Percentiles rank a stretch among this genome's conserved stretches.
Conservation (phyloP, 2,797 vertebrate genomes). For the Cossypha heuglini region DNA sequence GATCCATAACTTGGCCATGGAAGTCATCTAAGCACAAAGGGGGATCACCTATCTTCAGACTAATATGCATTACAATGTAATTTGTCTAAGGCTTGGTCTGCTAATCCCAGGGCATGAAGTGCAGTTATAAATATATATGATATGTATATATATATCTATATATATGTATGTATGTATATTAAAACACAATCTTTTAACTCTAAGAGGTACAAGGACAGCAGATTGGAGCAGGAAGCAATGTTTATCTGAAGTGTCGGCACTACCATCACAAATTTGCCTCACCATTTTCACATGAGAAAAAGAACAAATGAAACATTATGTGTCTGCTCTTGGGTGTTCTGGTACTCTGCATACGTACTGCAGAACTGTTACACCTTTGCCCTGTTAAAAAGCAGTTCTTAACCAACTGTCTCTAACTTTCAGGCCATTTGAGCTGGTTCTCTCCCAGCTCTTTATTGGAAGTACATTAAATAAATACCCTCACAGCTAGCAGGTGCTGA, state of each 20-base stretch:
- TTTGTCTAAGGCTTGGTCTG: not conserved
- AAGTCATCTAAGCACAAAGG: not conserved
- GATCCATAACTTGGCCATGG: not conserved
- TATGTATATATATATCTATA: accelerated
- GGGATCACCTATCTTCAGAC: not conserved
- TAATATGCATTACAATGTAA: not conserved
- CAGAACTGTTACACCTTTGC: not conserved
- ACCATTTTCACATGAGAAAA: not conserved
- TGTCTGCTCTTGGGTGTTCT: not conserved
- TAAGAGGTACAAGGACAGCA: not conserved
- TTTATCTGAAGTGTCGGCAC: not conserved
- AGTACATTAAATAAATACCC: not conserved
- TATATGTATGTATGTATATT: too few species aligned
- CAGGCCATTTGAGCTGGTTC: not conserved
- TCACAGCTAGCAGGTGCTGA: not conserved
- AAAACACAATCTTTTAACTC: not conserved
- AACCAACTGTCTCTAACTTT: accelerated
- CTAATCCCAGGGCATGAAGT: not conserved
- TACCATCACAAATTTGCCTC: not conserved
- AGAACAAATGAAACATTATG: not conserved
- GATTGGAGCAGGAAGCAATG: not conserved
- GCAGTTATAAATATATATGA: not conserved
- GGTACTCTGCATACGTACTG: not conserved
- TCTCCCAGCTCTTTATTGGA: not conserved
- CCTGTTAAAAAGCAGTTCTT: not conserved